Conservation (phyloP, 2,113 vertebrate species). For the Micronisus gabar region DNA sequence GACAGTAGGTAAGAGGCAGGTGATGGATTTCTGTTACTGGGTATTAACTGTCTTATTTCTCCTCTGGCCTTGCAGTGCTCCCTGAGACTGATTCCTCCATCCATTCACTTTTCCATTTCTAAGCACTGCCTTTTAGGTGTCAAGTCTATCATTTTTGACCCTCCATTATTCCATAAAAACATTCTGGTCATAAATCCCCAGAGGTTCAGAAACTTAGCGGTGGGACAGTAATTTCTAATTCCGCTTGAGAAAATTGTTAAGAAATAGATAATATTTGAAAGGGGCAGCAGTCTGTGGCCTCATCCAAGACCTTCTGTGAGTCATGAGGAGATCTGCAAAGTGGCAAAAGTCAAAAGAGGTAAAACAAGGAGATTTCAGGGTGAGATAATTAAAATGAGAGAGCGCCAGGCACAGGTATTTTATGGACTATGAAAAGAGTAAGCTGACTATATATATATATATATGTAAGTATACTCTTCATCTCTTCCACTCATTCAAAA, state of each 20-base stretch:
- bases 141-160: background rate
- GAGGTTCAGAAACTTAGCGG: background rate
- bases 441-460: background rate
- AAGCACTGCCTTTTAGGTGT: background rate
- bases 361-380: background rate
- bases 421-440: background rate
- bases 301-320: background rate
- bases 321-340: background rate
- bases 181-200: background rate
- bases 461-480: too few species aligned
- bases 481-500: too few species aligned
- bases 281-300: background rate
- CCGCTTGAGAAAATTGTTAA: background rate
- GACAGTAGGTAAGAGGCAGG: background rate
- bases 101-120: background rate
- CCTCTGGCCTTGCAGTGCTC: background rate
- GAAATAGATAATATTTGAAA: background rate
- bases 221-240: background rate
- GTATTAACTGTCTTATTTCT: background rate
- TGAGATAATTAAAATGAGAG: background rate
- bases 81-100: background rate
- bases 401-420: background rate
- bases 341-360: background rate
- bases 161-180: background rate
- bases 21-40: background rate